Base-by-base conservation (phyloP, 2,797 vertebrate genomes). In the Pantherophis alleghaniensis region DNA sequence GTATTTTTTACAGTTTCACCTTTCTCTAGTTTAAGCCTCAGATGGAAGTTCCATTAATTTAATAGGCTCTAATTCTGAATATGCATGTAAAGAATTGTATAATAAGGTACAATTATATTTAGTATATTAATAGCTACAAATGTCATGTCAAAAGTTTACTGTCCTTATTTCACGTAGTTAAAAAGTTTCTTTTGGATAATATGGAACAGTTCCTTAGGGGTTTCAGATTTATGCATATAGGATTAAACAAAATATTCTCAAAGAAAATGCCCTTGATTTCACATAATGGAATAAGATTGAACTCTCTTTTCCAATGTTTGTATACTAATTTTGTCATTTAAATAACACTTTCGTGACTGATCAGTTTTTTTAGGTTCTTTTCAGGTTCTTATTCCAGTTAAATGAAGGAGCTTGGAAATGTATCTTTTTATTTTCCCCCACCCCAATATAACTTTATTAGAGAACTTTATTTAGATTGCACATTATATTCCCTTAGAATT, bases 131-230 rank as follows among this genome's bases (percentile, higher is more conserved):
- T 57, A 16, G 51, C 51, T 90, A 37, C 9, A 74, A 32, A 37
- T 91, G 90, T 59, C 69, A 56, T 83, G 55, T 57, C 32, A 59
- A 37, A 59, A 57, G 63, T 59, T 83, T 26, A 26, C 24, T 57
- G 32, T 13, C 47, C 56, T 89, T 59, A 92, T 89, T 89, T 59
- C 16, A 92, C 57, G 7, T 89, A 91, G 18, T 53, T 32, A 57
- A 87, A 92, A 92, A 14, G n/a, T 18, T n/a, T 74, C 56, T 42
- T 12, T 32, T 89, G 57, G 42, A 63, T 42, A 89, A 92, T 61
- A 42, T 92, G 56, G 87, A 89, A 89, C 87, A 92, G 66, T 61
- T 83, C 87, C 91, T 79, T 92, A 32, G 87, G 56, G 91, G 32
- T 69, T 83, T 92, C 63, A 53, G 28, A n/a, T 89, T 92, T 83